Evolutionary conservation across 2,797 vertebrate species (phyloP), one percentile per base, ranked within the genome.

Genomic region (Microchirus variegatus): DNA sequence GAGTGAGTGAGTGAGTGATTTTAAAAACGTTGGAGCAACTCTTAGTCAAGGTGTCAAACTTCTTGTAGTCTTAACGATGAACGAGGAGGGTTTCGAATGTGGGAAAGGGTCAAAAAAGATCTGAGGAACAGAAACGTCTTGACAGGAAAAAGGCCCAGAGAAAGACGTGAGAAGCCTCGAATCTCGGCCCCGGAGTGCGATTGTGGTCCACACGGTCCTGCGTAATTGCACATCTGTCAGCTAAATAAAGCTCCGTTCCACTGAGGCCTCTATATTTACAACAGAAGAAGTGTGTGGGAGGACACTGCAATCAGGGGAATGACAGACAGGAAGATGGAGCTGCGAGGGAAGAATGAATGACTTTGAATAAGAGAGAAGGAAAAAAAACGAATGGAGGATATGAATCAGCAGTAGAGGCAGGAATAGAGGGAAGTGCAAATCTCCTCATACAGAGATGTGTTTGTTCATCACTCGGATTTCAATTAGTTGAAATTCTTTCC

Each of bases 141-240:
- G 52, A 71, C 43, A 19, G 42, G 61, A 6, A 26, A 19, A 53
- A 41, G 13, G n/a, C n/a, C n/a, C 35, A 52, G 51, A 43, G 41
- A 62, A 57, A 46, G 67, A 82, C 36, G 55, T 51, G 60, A 82
- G 36, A 9, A 48, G 59, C 64, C 54, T 60, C 4, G 16, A 51
- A 46, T 70, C 52, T 61, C 53, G 53, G 53, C 59, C 64, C 48
- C 64, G 46, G 62, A 69, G 73, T 79, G 81, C 17, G 67, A 83
- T 64, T 85, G 77, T 69, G 85, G 84, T 77, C 77, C 67, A 44
- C 55, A 78, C 56, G 65, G 62, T 67, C 59, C 70, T 31, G 53
- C 56, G 55, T 92, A 92, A 93, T 92, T 91, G 83, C 84, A 90
- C 77, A 86, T 88, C 66, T 70, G 70, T 63, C 66, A 22, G 77